A percentile compares a stretch with the other conserved stretches of the same genome.
phyloP scores from a whole-genome alignment of 2,797 vertebrate species.

The Chelidonichthys spinosus region DNA sequence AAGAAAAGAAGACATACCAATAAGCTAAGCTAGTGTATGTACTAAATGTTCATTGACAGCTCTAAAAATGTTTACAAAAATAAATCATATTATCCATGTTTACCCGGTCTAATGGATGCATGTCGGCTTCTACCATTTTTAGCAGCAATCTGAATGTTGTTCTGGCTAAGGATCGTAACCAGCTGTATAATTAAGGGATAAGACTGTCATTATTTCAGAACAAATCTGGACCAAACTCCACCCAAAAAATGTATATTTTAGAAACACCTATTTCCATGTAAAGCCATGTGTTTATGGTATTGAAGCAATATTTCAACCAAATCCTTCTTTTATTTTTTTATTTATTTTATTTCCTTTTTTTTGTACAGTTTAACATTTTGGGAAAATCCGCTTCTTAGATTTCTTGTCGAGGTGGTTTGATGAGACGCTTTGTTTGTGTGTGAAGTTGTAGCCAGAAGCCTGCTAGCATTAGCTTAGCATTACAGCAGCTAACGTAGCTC shows the following conservation, averaged over 20 bases:
- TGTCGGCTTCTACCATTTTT: not conserved
- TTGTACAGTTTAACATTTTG: not conserved
- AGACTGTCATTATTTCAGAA: not conserved
- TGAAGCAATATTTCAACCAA: not conserved
- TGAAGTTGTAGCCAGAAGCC: too few relatives aligned
- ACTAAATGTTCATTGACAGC: too few relatives aligned
- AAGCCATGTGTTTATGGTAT: not conserved
- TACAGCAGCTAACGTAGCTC: not conserved
- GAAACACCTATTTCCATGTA: not conserved
- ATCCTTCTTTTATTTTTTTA: not conserved
- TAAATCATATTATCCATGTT: not conserved
- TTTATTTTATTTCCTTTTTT: too few relatives aligned
- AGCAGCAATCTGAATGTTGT: not conserved
- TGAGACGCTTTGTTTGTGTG: not conserved
- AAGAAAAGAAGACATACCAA: not conserved
- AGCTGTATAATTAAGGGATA: not conserved
- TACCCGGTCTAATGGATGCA: not conserved
- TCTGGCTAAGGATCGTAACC: not conserved
- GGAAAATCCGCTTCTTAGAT: not conserved
- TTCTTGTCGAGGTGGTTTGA: not conserved
- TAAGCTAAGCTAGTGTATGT: too few relatives aligned
- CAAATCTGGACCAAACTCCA: not conserved
- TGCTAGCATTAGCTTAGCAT: not conserved
- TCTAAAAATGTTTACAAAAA: constrained; percentile 16
- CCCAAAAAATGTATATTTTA: not conserved